A percentile compares a stretch with the other conserved stretches of the same genome.
phyloP scores from a whole-genome alignment of 2,113 vertebrate genomes.

The Siniperca chuatsi region DNA sequence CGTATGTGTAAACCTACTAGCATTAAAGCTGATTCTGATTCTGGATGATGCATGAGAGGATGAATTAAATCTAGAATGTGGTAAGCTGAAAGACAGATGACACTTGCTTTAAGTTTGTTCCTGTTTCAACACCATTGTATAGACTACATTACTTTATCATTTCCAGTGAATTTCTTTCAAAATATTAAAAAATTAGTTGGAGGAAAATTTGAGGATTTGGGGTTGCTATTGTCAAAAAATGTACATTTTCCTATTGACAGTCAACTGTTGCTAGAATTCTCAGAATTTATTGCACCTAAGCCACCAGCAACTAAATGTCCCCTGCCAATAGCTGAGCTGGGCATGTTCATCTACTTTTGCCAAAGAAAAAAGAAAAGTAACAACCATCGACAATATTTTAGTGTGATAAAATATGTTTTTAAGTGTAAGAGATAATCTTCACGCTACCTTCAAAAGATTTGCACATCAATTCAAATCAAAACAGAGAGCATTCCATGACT shows the following conservation, averaged over 20 bases:
- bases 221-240: background rate
- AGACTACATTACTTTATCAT: constrained; percentile 20
- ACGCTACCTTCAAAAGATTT: background rate
- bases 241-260: background rate
- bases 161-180: constrained; percentile 14
- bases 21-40: too few species aligned
- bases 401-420: background rate
- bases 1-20: too few species aligned
- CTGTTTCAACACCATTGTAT: constrained; percentile 25
- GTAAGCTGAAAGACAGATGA: constrained; percentile 65
- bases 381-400: background rate
- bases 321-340: background rate
- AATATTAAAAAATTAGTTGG: background rate
- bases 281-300: background rate
- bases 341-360: background rate
- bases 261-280: background rate
- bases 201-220: background rate
- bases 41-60: constrained; percentile 46
- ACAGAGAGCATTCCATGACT: background rate
- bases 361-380: background rate
- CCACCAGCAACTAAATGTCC: background rate
- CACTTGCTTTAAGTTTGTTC: constrained; percentile 42
- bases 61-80: constrained; percentile 29
- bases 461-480: background rate
- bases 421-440: background rate